Conservation (phyloP, 2,888 invertebrate genomes). For the Acheta domesticus region DNA sequence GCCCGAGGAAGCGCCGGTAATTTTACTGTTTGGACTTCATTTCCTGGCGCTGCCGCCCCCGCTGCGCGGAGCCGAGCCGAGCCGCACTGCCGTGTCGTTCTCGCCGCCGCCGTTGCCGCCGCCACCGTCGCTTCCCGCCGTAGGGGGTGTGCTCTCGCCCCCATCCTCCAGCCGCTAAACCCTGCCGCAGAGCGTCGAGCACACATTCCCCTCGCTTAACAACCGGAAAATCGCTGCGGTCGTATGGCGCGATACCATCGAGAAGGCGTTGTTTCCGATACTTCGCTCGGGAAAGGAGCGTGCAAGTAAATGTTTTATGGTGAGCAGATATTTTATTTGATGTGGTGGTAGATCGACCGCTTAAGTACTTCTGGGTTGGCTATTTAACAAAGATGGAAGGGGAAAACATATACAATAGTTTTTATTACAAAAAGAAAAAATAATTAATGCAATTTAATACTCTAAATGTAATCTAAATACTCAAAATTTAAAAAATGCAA, state of each 20-base stretch:
- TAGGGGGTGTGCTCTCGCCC: too few species aligned
- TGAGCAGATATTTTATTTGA: too few species aligned
- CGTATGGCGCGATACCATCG: background rate
- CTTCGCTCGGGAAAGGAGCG: background rate
- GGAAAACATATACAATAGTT: too few species aligned
- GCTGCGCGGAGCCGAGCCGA: background rate
- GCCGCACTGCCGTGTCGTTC: background rate
- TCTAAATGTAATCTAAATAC: too few species aligned
- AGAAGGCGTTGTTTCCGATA: background rate
- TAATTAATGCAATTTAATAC: too few species aligned
- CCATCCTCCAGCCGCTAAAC: too few species aligned
- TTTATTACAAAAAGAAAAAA: too few species aligned
- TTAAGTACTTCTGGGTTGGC: too few species aligned
- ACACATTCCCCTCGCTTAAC: background rate
- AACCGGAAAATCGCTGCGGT: constrained; percentile 4
- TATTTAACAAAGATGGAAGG: too few species aligned
- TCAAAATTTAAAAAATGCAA: too few species aligned
- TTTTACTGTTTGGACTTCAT: constrained; percentile 7
- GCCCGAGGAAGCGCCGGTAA: background rate
- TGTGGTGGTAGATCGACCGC: too few species aligned
- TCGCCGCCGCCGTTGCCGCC: background rate
- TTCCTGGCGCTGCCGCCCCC: background rate
- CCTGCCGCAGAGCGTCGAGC: background rate
- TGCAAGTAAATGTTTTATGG: too few species aligned
- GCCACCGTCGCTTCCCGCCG: background rate